Evolutionary conservation across 2,797 vertebrate genomes (phyloP), one percentile per base, ranked within the genome.

Genomic region (Hydrolagus colliei): DNA sequence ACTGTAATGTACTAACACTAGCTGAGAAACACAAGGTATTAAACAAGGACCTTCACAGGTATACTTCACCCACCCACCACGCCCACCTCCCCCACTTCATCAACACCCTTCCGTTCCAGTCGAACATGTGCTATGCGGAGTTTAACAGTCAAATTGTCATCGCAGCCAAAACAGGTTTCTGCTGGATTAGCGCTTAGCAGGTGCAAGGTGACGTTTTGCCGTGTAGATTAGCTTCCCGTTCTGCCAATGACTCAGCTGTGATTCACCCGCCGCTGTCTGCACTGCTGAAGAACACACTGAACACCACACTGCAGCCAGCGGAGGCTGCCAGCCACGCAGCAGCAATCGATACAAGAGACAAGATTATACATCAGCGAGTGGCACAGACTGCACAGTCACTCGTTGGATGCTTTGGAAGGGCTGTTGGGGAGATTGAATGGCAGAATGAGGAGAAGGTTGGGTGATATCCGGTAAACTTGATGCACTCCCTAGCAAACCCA

Each of bases 191-290:
- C 75, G 41, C n/a, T 59, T 52, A 52, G 6, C 75, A 77, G 75
- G n/a, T 77, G 41, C 32, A 35, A 52, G 6, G 41, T 52, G 41
- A 52, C 3, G 41, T 52, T 52, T 52, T 52, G 41, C 41, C 41
- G 13, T 74, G 73, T 20, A 77, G 61, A 77, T 77, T 59, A 59
- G 75, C 41, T 11, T n/a, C 20, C 41, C 61, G 59, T 20, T 71
- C 20, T 61, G 41, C 35, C 75, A 77, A 77, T 61, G 75, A 77
- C n/a, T 76, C 74, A 76, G 41, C 20, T 35, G 59, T 76, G 74
- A 76, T 77, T 77, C 75, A 61, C 18, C 52, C 75, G 59, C n/a
- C 41, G 59, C 52, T 59, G 61, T 59, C 75, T 77, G 41, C 75
- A 77, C 61, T 77, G 52, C 18, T n/a, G 20, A 20, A 59, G 35